Base-by-base conservation (phyloP, 2,797 vertebrate species). In the Vultur gryphus region DNA sequence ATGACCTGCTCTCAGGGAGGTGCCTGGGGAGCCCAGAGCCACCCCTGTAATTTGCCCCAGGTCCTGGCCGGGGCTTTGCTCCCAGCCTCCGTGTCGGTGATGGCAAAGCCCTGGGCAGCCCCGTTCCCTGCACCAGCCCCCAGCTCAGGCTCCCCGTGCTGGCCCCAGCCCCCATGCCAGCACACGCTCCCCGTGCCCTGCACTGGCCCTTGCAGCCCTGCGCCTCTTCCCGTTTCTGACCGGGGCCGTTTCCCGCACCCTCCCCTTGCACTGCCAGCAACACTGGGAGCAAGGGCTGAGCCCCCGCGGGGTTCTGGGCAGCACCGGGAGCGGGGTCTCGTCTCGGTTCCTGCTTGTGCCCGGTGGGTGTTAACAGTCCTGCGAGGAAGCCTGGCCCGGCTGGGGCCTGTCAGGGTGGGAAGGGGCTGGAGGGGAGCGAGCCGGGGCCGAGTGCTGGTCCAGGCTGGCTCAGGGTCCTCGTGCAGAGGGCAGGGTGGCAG, bases 351-450 rank as follows among this genome's bases (percentile, higher is more conserved):
- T 31, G 11, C 65, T 48, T 21, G n/a, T 61, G 52, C 62, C n/a
- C 0, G 2, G 4, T 0, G 2, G 49, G 31, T 11, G 8, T 8
- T 43, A 4, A 16, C 41, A 3, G 2, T 14, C 33, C 29, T 26
- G 16, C 2, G 9, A 35, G 64, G 35, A 37, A 25, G 11, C 37
- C 39, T 19, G 51, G 37, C 55, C 31, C 1, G 16, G 28, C 33
- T 13, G 37, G 44, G 29, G 21, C 8, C 69, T 19, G 44, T 25
- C 13, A 14, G 46, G 31, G 13, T 11, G 19, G 65, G 61, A 61
- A 28, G 35, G 55, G 18, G 49, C 54, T 35, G 5, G 49, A 58
- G 23, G 18, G 41, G 17, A 48, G 39, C 1, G 11, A 70, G 25
- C 29, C 54, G 2, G 1, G 17, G 66, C 44, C 4, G 16, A 54